phyloP scores from a whole-genome alignment of 2,113 vertebrate genomes.

The Rhabdomys dilectus region DNA sequence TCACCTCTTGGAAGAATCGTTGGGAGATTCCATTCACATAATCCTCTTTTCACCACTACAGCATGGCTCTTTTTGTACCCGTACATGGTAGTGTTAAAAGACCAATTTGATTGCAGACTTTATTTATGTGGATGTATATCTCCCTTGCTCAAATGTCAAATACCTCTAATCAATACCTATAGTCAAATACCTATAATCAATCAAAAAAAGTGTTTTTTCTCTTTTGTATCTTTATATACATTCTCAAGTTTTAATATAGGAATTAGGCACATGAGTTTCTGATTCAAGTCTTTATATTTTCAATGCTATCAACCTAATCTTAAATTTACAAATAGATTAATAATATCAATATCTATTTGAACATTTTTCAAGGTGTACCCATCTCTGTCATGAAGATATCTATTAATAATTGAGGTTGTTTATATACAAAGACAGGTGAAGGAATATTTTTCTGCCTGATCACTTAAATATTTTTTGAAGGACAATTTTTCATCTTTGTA shows the following conservation, averaged over 20 bases:
- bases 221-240: background rate
- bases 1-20: conserved; percentile 2
- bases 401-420: background rate
- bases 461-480: background rate
- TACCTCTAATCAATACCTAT: background rate
- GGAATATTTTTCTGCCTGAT: background rate
- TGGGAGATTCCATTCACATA: background rate
- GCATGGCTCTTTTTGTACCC: background rate
- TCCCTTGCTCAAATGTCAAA: background rate
- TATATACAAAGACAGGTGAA: background rate
- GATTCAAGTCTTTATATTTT: background rate
- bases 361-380: conserved; percentile 7
- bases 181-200: too few relatives aligned
- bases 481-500: conserved; percentile 7
- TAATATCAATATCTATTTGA: background rate
- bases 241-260: background rate
- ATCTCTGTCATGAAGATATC: background rate
- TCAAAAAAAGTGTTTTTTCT: background rate
- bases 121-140: background rate
- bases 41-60: background rate
- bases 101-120: background rate
- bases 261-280: background rate
- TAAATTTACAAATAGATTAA: conserved; percentile 25
- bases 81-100: background rate
- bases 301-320: background rate